Percentiles rank a stretch among this genome's conserved stretches.
These are phyloP conservation scores for Pseudorasbora parva DNA, from an alignment of 2,113 vertebrate genomes.

Conservation along the genomic window DNA sequence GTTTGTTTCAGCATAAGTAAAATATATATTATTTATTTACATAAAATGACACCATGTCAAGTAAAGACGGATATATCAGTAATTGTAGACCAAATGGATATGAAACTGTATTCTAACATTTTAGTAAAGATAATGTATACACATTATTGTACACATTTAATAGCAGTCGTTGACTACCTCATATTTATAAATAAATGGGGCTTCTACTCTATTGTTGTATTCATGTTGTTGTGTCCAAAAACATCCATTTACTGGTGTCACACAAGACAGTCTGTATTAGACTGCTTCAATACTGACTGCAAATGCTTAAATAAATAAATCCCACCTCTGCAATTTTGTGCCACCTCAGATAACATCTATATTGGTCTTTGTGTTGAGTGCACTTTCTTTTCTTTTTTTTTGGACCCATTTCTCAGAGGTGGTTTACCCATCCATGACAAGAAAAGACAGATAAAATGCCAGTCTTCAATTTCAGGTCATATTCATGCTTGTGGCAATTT, in stretches of 20 bases:
- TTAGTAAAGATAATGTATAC: too few species aligned
- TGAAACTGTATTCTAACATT: too few species aligned
- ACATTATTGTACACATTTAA: neutral
- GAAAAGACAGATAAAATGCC: neutral
- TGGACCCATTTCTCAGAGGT: neutral
- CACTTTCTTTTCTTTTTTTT: neutral
- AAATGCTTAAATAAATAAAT: neutral
- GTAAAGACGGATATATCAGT: too few species aligned
- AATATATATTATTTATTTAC: too few species aligned
- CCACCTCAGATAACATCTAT: neutral
- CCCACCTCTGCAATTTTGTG: neutral
- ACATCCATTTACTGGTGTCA: neutral
- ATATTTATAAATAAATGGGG: neutral
- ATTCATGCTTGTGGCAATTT: neutral
- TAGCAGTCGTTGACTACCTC: neutral
- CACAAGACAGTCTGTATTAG: neutral
- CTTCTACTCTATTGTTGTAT: neutral
- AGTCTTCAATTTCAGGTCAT: neutral
- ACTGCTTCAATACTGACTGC: neutral
- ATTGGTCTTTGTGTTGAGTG: constrained; percentile 1
- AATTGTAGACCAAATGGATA: too few species aligned
- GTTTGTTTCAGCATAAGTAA: too few species aligned
- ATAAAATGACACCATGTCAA: too few species aligned
- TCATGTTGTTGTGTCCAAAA: neutral
- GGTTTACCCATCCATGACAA: neutral